Evolutionary conservation across 1,140 invertebrate genomes (phyloP).

Genomic region (Drosophila willistoni): DNA sequence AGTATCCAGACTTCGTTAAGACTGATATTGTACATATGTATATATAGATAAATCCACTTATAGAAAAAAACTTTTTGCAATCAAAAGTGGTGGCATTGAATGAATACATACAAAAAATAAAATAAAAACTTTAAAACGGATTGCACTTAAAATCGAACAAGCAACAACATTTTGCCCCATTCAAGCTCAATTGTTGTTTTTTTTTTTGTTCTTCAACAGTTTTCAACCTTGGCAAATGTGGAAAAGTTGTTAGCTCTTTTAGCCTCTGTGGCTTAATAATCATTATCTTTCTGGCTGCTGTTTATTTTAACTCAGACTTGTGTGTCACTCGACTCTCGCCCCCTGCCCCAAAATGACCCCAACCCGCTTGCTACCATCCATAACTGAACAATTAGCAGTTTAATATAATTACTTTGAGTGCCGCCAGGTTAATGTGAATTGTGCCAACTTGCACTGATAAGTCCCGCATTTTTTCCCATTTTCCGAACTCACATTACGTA

Average conservation of each 20-base stretch:
- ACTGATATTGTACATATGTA: conserved; percentile 6
- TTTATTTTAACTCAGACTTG: neutral
- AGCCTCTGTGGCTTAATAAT: conserved; percentile 38
- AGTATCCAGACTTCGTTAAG: neutral
- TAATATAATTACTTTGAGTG: conserved; percentile 65
- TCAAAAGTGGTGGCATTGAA: conserved; percentile 22
- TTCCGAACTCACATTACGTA: conserved; percentile 49
- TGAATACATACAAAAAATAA: neutral
- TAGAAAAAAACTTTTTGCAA: conserved; percentile 10
- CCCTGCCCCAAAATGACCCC: neutral
- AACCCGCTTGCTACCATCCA: neutral
- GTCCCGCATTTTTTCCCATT: conserved; percentile 36
- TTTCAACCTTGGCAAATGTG: conserved; percentile 5
- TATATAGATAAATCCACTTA: conserved; percentile 23
- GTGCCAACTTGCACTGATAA: conserved; percentile 62
- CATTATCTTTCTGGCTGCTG: conserved; percentile 37
- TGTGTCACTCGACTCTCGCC: neutral
- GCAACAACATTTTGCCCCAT: neutral
- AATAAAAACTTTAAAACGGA: conserved; percentile 30
- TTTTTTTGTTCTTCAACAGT: neutral
- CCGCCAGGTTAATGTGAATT: conserved; percentile 62
- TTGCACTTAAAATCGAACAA: conserved; percentile 42
- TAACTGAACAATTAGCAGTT: conserved; percentile 65
- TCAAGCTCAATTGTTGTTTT: neutral
- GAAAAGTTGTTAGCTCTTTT: conserved; percentile 33